A percentile compares a stretch with the other conserved stretches of the same genome.
phyloP scores from a whole-genome alignment of 1,140 invertebrate species.

The Solenopsis fugax region DNA sequence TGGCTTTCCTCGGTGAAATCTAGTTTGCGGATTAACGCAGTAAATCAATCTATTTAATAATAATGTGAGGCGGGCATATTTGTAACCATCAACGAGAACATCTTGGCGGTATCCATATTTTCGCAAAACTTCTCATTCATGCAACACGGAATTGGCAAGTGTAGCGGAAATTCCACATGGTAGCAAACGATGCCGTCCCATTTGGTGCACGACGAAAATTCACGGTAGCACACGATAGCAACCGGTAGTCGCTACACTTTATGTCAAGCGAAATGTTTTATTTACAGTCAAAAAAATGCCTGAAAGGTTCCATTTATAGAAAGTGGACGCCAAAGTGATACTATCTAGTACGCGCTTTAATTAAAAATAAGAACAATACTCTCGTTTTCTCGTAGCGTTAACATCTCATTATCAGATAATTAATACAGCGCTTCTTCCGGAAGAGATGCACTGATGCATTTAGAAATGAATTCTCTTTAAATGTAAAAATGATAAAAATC shows the following conservation, averaged over 20 bases:
- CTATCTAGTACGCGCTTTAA: conserved; percentile 3
- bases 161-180: conserved; percentile 40
- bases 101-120: conserved; percentile 42
- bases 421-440: background rate
- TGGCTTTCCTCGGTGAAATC: background rate
- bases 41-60: background rate
- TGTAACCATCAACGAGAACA: background rate
- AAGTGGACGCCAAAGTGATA: conserved; percentile 5
- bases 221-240: conserved; percentile 1
- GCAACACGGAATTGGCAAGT: conserved; percentile 46
- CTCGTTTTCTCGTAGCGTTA: background rate
- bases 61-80: background rate
- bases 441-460: background rate
- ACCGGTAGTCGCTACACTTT: conserved; percentile 24
- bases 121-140: conserved; percentile 38
- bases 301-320: background rate
- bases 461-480: background rate
- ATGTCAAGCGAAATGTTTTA: conserved; percentile 44
- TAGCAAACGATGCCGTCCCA: conserved; percentile 23
- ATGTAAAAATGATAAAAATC: background rate
- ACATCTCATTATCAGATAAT: background rate
- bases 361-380: conserved; percentile 28
- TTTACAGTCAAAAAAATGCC: conserved; percentile 20
- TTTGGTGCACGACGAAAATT: conserved; percentile 29
- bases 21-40: background rate